A percentile compares a stretch with the other conserved stretches of the same genome.
Evolutionary conservation across 2,888 invertebrate species (phyloP).

Genomic region (Ligdia adustata): DNA sequence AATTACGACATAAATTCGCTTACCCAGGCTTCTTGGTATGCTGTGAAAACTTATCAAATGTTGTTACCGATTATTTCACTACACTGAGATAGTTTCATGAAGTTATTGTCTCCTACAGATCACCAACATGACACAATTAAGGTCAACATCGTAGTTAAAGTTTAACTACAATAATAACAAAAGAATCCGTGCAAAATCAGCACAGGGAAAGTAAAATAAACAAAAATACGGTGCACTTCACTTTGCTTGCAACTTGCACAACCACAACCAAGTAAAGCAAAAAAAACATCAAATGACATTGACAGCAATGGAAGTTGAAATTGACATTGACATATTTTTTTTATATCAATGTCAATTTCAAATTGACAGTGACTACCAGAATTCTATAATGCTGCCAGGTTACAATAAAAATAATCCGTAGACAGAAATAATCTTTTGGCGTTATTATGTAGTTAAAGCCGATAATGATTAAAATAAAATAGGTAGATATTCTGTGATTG

Average conservation of each 20-base stretch:
- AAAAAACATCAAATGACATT: not conserved
- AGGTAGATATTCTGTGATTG: no score
- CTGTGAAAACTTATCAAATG: constrained; percentile 8
- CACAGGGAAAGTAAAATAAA: constrained; percentile 4
- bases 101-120: not conserved
- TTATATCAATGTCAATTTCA: not conserved
- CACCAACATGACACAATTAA: constrained; percentile 1
- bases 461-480: no score
- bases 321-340: not conserved
- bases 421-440: no score
- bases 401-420: not conserved
- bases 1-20: constrained; percentile 15
- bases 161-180: not conserved
- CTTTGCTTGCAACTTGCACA: not conserved
- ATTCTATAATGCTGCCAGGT: not conserved
- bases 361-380: no score
- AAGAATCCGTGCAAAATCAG: not conserved
- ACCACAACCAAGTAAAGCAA: not conserved
- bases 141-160: constrained; percentile 4
- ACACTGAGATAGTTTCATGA: not conserved
- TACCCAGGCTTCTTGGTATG: constrained; percentile 15
- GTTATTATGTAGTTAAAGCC: no score
- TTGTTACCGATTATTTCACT: not conserved
- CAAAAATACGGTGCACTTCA: not conserved
- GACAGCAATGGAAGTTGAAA: not conserved